Conservation (phyloP, 2,113 vertebrate genomes). For the Thoracochromis brauschi region DNA sequence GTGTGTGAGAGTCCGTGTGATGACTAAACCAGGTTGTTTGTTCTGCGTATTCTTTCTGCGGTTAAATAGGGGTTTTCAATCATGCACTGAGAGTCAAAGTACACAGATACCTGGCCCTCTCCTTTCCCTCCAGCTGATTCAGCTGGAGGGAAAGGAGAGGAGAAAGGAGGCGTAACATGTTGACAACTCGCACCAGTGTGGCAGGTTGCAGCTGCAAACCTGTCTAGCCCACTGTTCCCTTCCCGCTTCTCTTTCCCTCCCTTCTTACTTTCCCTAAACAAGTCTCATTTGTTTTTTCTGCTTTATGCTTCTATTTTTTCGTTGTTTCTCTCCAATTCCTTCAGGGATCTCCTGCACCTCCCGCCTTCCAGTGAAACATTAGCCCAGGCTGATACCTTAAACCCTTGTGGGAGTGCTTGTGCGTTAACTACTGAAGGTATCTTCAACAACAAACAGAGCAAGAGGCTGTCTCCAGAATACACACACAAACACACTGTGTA, state of each 20-base stretch:
- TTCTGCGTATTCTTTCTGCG: neutral
- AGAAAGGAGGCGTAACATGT: neutral
- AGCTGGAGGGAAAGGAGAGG: neutral
- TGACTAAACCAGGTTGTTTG: conserved; percentile 1
- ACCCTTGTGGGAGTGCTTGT: conserved; percentile 23
- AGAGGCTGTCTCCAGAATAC: conserved; percentile 1
- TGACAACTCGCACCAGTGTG: conserved; percentile 49
- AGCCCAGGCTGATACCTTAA: conserved; percentile 54
- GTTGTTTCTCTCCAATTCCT: neutral
- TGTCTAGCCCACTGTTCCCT: neutral
- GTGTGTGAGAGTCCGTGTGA: neutral
- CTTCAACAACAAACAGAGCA: conserved; percentile 33
- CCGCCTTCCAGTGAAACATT: conserved; percentile 64
- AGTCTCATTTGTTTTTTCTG: neutral
- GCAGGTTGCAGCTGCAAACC: conserved; percentile 49
- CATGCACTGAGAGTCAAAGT: conserved; percentile 5
- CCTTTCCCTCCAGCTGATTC: conserved; percentile 38
- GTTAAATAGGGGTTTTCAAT: conserved; percentile 3
- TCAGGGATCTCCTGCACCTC: conserved; percentile 7
- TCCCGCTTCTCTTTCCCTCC: conserved; percentile 20
- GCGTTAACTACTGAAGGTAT: conserved; percentile 35
- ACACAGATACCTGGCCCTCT: neutral
- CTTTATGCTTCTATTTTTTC: neutral
- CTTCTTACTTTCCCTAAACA: neutral
- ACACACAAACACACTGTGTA: neutral